phyloP scores from a whole-genome alignment of 2,113 vertebrate species.

The Ranitomeya variabilis region DNA sequence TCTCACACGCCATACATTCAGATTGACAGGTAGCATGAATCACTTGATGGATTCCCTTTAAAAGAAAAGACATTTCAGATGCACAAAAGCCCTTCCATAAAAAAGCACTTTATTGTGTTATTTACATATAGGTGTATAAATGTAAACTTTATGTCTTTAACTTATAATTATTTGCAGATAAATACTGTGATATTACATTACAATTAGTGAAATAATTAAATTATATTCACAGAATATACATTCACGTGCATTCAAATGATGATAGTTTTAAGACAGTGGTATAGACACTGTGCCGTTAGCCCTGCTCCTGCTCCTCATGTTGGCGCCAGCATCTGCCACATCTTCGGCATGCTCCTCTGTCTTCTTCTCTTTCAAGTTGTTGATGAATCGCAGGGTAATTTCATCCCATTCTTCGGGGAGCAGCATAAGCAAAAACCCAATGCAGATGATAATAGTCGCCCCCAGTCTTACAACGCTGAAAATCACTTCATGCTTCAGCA shows the following conservation, averaged over 20 bases:
- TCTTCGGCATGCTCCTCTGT: conserved; percentile 88
- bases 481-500: conserved; percentile 95
- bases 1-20: no score
- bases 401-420: conserved; percentile 98
- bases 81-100: conserved; percentile 53
- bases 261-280: conserved; percentile 80
- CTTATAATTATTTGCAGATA: conserved; percentile 68
- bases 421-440: conserved; percentile 93
- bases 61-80: no score
- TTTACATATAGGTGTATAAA: conserved; percentile 79
- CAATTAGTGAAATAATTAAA: conserved; percentile 71
- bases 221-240: conserved; percentile 87
- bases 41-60: no score
- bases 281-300: conserved; percentile 92
- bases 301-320: conserved; percentile 87
- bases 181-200: conserved; percentile 72
- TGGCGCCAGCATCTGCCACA: conserved; percentile 80
- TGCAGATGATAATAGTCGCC: conserved; percentile 93
- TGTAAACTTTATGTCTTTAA: conserved; percentile 76
- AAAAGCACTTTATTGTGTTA: conserved; percentile 75
- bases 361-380: conserved; percentile 92
- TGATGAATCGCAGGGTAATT: conserved; percentile 90
- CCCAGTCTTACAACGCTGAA: conserved; percentile 93
- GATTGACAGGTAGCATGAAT: no score
- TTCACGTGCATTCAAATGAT: conserved; percentile 62